Conservation (phyloP, 2,113 vertebrate species). For the Platanista minor region DNA sequence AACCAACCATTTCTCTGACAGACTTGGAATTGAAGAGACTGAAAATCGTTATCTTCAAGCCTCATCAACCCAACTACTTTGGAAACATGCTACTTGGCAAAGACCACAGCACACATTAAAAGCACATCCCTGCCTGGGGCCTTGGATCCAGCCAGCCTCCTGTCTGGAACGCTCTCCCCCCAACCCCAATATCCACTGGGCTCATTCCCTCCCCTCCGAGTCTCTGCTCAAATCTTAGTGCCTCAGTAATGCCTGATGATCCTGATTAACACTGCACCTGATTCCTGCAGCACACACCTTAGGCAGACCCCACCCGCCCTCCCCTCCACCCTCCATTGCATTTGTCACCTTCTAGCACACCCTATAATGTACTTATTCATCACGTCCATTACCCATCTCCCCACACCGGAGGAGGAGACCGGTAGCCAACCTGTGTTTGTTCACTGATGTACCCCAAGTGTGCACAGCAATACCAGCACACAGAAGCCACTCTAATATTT, state of each 20-base stretch:
- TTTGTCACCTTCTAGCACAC: not conserved
- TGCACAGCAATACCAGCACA: not conserved
- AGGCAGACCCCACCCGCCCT: not conserved
- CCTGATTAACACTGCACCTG: fast-evolving
- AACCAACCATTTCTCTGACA: not conserved
- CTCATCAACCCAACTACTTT: not conserved
- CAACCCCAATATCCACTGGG: not conserved
- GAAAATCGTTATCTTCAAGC: not conserved
- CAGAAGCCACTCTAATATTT: not conserved
- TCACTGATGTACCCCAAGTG: not conserved
- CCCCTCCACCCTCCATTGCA: not conserved
- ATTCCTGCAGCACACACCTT: fast-evolving
- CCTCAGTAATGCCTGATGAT: fast-evolving
- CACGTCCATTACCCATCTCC: not conserved
- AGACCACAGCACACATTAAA: not conserved
- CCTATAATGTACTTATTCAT: fast-evolving
- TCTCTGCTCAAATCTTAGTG: not conserved
- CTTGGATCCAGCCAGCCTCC: not conserved
- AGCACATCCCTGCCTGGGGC: no score
- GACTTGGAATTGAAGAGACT: not conserved
- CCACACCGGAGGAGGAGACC: not conserved
- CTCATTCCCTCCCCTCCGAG: fast-evolving
- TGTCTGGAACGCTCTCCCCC: not conserved
- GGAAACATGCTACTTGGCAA: no score
- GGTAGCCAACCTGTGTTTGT: not conserved